Evolutionary conservation across 2,113 vertebrate species (phyloP), one percentile per base, ranked within the genome.

Genomic region (Ameiurus melas): DNA sequence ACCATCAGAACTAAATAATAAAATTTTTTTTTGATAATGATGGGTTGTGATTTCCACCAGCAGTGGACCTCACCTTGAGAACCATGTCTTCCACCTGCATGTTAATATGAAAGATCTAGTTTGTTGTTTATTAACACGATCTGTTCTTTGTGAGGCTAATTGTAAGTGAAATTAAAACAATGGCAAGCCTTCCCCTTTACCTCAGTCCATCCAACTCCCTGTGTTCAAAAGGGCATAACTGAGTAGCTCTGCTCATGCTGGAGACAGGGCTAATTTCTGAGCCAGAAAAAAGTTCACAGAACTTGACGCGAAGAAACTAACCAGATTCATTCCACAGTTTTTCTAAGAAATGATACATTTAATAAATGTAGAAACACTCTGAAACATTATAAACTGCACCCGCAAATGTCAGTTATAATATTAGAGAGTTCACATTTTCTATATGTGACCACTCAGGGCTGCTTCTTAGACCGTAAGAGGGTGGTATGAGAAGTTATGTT

Each of bases 401-500:
- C 30, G 8, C 13, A 27, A 14, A 5, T 51, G 43, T 51, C 55
- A 39, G 30, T 60, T 62, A 20, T 20, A 81, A 60, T 62, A 83
- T 83, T 83, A 25, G 7, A 83, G 80, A 39, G 4, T 39, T 39
- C 33, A 58, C 33, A 27, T 83, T 25, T 83, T 62, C 80, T 62
- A 33, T 62, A 36, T 20, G 22, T 83, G 22, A 62, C 57, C 20
- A 19, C 17, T 17, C 53, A 58, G 53, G 78, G 51, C n/a, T 5
- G 4, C 53, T 80, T 33, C 7, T 39, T 16, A 85, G 36, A 36
- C 53, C 43, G 36, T 85, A 85, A 77, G 16, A 9, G 7, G 55
- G 43, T 75, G 85, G 25, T 39, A 33, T 68, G 53, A 70, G 58
- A 70, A 88, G 14, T 88, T 43, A 78, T 70, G 83, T 66, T 57